Conservation (phyloP, 37 sponge, comb jelly and placozoan genomes). For the Halichondria panicea region DNA sequence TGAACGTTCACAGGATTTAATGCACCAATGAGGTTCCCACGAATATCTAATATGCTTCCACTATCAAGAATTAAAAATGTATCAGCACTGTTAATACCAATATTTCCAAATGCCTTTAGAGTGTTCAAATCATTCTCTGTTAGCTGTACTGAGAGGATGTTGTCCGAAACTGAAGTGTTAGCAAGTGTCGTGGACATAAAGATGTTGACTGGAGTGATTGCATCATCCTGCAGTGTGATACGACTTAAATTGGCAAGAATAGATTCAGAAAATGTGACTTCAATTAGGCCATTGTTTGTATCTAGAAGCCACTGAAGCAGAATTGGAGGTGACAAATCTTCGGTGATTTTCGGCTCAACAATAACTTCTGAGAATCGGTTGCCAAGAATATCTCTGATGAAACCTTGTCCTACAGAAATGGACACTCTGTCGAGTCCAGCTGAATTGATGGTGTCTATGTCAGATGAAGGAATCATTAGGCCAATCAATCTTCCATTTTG, state of each 20-base stretch:
- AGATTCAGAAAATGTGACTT: conserved; percentile 79
- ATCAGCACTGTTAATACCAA: conserved; percentile 36
- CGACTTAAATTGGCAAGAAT: conserved; percentile 36
- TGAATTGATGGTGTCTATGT: conserved; percentile 66
- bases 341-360: conserved; percentile 12
- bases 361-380: neutral
- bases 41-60: conserved; percentile 73
- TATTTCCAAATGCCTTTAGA: conserved; percentile 68
- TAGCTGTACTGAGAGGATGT: conserved; percentile 45
- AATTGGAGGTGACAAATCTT: conserved; percentile 55
- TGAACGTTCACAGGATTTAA: conserved; percentile 19
- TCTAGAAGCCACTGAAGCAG: conserved; percentile 59
- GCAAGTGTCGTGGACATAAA: conserved; percentile 45
- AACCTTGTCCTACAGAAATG: conserved; percentile 25
- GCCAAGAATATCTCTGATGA: conserved; percentile 59
- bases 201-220: conserved; percentile 1
- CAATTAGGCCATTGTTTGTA: conserved; percentile 75
- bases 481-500: conserved; percentile 22
- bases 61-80: conserved; percentile 59
- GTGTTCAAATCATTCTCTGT: conserved; percentile 58
- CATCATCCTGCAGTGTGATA: conserved; percentile 52
- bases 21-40: conserved; percentile 42
- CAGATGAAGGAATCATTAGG: conserved; percentile 34
- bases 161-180: conserved; percentile 8
- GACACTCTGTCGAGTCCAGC: conserved; percentile 33